Conservation (phyloP, 2,113 vertebrate species). For the Condylura cristata region DNA sequence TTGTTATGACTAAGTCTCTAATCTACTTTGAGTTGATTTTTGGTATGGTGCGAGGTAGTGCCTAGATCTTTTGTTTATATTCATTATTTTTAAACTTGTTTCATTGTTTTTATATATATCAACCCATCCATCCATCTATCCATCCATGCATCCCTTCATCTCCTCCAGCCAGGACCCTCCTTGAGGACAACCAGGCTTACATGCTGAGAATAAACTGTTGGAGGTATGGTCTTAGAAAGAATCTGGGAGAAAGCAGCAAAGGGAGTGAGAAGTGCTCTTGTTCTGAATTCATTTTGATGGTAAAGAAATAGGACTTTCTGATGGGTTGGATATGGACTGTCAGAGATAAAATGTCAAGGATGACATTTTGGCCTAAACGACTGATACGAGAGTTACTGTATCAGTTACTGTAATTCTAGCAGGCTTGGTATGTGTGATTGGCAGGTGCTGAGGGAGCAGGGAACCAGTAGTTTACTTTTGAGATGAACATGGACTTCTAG, state of each 20-base stretch:
- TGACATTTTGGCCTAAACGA: neutral
- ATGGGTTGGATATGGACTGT: neutral
- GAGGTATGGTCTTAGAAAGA: neutral
- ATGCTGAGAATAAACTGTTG: neutral
- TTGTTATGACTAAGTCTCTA: too few species aligned
- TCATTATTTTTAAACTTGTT: neutral
- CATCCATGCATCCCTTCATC: neutral
- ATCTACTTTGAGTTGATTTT: too few species aligned
- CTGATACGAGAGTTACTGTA: neutral
- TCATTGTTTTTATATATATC: neutral
- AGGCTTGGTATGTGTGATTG: neutral
- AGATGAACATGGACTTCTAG: neutral
- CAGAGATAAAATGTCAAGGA: neutral
- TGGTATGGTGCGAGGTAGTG: too few species aligned
- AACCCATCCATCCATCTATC: neutral
- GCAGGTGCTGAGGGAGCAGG: neutral
- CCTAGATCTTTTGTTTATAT: neutral
- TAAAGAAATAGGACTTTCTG: neutral
- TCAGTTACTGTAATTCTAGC: neutral
- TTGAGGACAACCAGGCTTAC: neutral
- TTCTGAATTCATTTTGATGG: conserved; percentile 18
- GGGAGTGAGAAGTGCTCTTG: neutral
- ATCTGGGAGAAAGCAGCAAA: neutral
- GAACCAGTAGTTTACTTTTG: conserved; percentile 1
- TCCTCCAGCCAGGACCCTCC: neutral